Percentiles rank a stretch among this genome's conserved stretches.
Conservation (phyloP, 2,888 invertebrate species). For the Cantharis lateralis region DNA sequence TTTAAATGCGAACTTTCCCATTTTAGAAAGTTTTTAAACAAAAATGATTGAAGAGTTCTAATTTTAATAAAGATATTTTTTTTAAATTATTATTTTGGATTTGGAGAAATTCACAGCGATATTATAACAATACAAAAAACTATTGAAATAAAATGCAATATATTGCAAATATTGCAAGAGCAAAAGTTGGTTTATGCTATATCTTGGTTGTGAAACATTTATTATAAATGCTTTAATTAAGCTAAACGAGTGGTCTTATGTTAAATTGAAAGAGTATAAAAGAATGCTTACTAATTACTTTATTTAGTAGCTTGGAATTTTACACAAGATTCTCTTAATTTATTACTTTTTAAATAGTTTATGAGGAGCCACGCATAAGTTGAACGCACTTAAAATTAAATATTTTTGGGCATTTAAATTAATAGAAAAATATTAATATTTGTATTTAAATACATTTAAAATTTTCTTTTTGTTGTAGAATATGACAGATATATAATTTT, state of each 20-base stretch:
- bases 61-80: no score
- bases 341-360: not conserved
- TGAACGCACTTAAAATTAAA: not conserved
- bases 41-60: no score
- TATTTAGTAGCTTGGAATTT: not conserved
- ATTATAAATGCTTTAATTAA: not conserved
- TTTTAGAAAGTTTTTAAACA: no score
- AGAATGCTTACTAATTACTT: not conserved
- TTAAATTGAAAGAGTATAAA: not conserved
- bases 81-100: no score
- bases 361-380: not conserved
- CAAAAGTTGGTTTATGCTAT: not conserved
- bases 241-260: not conserved
- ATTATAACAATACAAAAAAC: no score
- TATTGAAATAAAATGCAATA: no score
- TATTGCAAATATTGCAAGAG: no score
- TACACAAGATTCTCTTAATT: not conserved
- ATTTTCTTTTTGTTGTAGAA: conserved; percentile 11
- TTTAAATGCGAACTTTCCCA: no score
- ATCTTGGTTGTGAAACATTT: not conserved
- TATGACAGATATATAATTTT: conserved; percentile 45
- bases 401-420: not conserved
- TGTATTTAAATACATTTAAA: not conserved
- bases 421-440: not conserved
- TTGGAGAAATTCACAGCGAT: no score